Base-by-base conservation (phyloP, 1,140 invertebrate genomes). In the Drosophila saltans region DNA sequence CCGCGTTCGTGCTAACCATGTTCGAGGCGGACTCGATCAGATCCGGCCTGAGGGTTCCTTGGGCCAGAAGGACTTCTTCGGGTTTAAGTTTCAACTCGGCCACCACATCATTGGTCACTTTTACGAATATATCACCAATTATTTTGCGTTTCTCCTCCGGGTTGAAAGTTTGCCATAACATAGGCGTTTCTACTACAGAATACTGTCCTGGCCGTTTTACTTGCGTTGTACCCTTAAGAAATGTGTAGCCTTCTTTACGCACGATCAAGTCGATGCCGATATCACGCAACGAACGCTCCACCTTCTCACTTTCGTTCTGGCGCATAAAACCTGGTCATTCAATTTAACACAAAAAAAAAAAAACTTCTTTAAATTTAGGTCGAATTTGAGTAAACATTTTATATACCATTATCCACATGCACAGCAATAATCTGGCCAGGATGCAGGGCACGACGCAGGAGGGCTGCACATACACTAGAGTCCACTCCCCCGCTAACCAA, bases 91-190 rank as follows among this genome's bases (percentile, higher is more conserved):
- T 96, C 86, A 98, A 93, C 85, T 97, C 96, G 4, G 94, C 92
- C 78, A 98, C 96, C 68, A 97, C 95, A 83, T 97, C 96, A 89
- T 97, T 96, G 3, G 97, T 96, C 68, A 98, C 95, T 91, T 96
- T 95, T 69, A 99, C 97, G 93, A 99, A 99, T 64, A 98, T 98
- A 93, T 99, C 99, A 30, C 99, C 99, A 90, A 99, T 99, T 80
- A 99, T 99, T 94, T 98, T 98, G 58, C 99, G 94, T 92, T 99
- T 99, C 90, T 99, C 98, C 93, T 99, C 99, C 0, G 99, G 99
- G 92, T 96, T 95, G 0, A 95, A 94, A 1, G 97, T 96, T 88
- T 96, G 95, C 90, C 97, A 98, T 4, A 99, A 93, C 93, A 97
- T 96, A 81, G 97, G 97, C 8, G 98, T 98, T 91, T 97, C 94